Evolutionary conservation across 2,113 vertebrate genomes (phyloP).

Genomic region (Hypocryptadius cinnamomeus): DNA sequence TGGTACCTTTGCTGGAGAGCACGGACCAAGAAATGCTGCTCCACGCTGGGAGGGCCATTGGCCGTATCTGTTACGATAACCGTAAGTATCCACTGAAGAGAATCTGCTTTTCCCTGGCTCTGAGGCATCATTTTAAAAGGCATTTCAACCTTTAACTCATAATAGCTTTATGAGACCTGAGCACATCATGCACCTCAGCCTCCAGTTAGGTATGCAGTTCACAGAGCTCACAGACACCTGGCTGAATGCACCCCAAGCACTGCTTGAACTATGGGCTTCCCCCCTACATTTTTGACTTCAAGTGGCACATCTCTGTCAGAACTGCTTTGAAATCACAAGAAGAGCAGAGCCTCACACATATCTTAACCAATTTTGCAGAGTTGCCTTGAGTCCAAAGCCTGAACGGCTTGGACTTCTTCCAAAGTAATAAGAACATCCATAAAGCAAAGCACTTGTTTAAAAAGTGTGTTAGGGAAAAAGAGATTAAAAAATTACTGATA

Average conservation of each 20-base stretch:
- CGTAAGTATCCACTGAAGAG: constrained; percentile 59
- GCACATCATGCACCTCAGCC: not conserved
- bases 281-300: not conserved
- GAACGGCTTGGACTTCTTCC: not conserved
- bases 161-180: not conserved
- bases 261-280: not conserved
- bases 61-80: constrained; percentile 85
- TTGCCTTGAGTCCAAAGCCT: not conserved
- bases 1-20: constrained; percentile 79
- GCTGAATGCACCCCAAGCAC: not conserved
- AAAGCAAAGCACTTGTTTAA: not conserved
- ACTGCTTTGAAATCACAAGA: not conserved
- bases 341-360: not conserved
- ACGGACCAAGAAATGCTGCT: constrained; percentile 79
- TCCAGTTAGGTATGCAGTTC: not conserved
- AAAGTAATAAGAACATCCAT: not conserved
- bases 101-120: not conserved
- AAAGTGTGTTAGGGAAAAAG: not conserved
- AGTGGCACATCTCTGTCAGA: not conserved
- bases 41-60: constrained; percentile 82
- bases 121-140: not conserved
- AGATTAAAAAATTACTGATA: not conserved
- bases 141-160: not conserved
- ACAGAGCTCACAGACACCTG: not conserved
- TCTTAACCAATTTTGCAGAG: not conserved